Evolutionary conservation across 2,113 vertebrate species (phyloP), one percentile per base, ranked within the genome.

Genomic region (Lepisosteus osseus): DNA sequence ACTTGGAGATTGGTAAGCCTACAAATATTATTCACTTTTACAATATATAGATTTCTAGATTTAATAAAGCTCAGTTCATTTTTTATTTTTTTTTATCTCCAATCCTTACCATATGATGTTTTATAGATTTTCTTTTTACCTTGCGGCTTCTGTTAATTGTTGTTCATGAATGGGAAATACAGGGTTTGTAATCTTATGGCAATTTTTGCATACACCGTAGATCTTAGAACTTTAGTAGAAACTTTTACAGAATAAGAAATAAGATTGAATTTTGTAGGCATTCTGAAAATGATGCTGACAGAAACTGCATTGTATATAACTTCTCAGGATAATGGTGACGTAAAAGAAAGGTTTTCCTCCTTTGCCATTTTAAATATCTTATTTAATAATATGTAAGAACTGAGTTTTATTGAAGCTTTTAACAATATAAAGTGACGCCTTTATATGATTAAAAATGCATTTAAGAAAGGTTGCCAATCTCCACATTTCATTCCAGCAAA

Each of bases 111-210:
- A 29, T 29, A 29, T 29, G 29, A 29, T 29, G 29, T 29, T 29
- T 29, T 29, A 29, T 29, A 29, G 29, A 29, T 29, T 29, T 29
- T 1, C 29, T 29, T 79, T 79, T 81, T 76, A 65, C 77, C 79
- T 72, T 84, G 70, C 61, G 72, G 62, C 41, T 55, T 74, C 45
- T 67, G 74, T 62, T 68, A 45, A 51, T 29, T 57, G 68, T n/a
- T 70, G 8, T 51, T 54, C 54, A 12, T n/a, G 76, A 76, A 71
- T 76, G 64, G 56, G 64, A 63, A 77, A 69, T 12, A 5, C 67
- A 79, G 54, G 13, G 47, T 73, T 74, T 29, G 29, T 29, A 29
- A 29, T 29, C 29, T 29, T 29, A 29, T 29, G 29, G 29, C 29
- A 29, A 29, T 29, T 29, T 29, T 29, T 29, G 29, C 29, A 29